phyloP scores from a whole-genome alignment of 1,140 invertebrate species.

The Delia radicum region DNA sequence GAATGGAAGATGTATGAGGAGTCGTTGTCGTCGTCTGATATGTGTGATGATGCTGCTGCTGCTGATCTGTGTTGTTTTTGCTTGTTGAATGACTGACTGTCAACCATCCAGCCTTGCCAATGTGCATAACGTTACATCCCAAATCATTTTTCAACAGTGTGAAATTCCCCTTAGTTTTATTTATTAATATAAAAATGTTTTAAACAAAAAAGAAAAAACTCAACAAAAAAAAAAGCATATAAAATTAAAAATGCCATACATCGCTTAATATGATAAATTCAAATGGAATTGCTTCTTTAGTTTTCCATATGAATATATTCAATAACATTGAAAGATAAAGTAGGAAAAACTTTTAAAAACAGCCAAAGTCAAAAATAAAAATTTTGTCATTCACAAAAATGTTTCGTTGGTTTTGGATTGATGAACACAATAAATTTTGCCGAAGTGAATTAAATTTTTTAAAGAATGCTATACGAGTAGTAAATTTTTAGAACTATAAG shows the following conservation, averaged over 20 bases:
- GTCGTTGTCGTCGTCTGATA: background rate
- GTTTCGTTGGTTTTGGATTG: no score
- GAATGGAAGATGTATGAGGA: background rate
- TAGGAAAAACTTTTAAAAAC: no score
- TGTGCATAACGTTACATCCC: background rate
- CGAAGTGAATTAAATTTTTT: no score
- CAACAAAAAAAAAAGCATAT: background rate
- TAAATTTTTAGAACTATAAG: no score
- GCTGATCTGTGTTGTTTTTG: background rate
- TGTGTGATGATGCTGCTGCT: background rate
- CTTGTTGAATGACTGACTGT: background rate
- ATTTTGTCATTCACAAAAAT: no score
- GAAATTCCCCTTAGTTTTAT: background rate
- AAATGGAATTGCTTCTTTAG: constrained; percentile 4
- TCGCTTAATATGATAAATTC: background rate
- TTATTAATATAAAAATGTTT: background rate
- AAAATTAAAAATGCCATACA: background rate
- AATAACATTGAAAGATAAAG: no score
- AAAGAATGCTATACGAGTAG: no score
- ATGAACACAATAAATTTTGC: no score
- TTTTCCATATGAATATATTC: no score
- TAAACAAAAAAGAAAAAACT: background rate
- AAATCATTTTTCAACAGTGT: constrained; percentile 5
- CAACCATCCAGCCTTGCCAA: background rate
- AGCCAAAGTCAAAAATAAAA: no score